These are phyloP conservation scores for Aleiodes testaceus DNA, from an alignment of 2,888 invertebrate species.

Conservation along the genomic window DNA sequence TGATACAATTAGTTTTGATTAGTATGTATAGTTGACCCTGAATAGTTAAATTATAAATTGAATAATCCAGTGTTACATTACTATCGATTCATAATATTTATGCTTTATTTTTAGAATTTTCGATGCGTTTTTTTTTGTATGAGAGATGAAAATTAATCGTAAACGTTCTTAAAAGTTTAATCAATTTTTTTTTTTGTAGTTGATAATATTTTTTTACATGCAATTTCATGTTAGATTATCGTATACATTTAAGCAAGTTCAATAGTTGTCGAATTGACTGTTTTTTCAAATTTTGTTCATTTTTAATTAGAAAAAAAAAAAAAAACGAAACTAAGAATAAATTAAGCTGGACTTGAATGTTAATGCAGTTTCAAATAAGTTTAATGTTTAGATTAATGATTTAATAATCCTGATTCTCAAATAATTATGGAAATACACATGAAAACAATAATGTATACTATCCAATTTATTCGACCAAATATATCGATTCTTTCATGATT, in stretches of 20 bases:
- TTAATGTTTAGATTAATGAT: slow-evolving; percentile 26
- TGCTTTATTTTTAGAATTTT: slow-evolving; percentile 28
- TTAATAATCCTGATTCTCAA: slow-evolving; percentile 27
- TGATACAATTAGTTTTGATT: slow-evolving; percentile 13
- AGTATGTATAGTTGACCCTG: slow-evolving; percentile 29
- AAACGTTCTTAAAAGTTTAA: neutral
- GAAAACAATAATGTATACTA: slow-evolving; percentile 34
- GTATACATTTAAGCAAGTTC: slow-evolving; percentile 18
- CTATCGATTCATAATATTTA: slow-evolving; percentile 24
- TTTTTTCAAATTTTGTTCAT: slow-evolving; percentile 8
- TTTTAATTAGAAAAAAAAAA: slow-evolving; percentile 13
- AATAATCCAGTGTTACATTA: slow-evolving; percentile 19
- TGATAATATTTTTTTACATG: slow-evolving; percentile 25
- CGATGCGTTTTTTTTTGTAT: slow-evolving; percentile 11
- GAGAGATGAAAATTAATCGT: neutral
- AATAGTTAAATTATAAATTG: slow-evolving; percentile 26
- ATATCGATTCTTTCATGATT: slow-evolving; percentile 33
- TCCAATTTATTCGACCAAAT: slow-evolving; percentile 38
- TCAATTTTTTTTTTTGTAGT: slow-evolving; percentile 13
- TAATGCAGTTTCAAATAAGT: slow-evolving; percentile 28
- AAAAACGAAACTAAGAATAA: slow-evolving; percentile 11
- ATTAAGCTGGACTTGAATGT: slow-evolving; percentile 28
- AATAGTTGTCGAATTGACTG: slow-evolving; percentile 6
- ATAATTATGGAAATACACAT: slow-evolving; percentile 3
- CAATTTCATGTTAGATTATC: slow-evolving; percentile 21